phyloP scores from a whole-genome alignment of 2,797 vertebrate species.

The Manis pentadactyla region DNA sequence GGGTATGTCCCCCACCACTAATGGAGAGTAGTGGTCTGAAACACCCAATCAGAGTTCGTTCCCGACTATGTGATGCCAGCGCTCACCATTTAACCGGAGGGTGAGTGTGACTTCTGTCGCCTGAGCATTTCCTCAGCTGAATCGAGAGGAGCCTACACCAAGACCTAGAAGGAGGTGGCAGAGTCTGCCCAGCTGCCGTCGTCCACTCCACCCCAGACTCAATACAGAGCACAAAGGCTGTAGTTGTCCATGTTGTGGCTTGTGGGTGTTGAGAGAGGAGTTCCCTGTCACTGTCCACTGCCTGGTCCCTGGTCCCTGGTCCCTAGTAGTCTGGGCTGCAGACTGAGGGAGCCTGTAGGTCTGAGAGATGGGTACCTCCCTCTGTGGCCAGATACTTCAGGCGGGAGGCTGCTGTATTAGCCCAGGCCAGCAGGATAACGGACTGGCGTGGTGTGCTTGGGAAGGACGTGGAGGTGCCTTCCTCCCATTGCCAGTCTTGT shows the following conservation, averaged over 20 bases:
- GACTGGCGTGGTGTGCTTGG: not conserved
- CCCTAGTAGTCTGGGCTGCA: not conserved
- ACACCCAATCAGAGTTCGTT: not conserved
- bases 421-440: not conserved
- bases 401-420: not conserved
- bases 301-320: not conserved
- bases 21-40: not conserved
- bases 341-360: not conserved
- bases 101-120: not conserved
- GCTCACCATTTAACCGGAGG: not conserved
- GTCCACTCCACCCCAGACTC: not conserved
- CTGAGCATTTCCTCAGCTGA: not conserved
- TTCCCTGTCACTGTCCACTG: not conserved
- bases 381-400: not conserved
- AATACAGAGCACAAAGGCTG: not conserved
- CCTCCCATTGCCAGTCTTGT: not conserved
- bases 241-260: fast-evolving
- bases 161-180: not conserved
- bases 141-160: not conserved
- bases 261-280: not conserved
- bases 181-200: not conserved
- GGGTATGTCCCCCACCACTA: not conserved
- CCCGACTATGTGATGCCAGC: not conserved
- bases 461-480: not conserved
- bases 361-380: not conserved